Evolutionary conservation across 2,113 vertebrate genomes (phyloP).

Genomic region (Callocephalon fimbriatum): DNA sequence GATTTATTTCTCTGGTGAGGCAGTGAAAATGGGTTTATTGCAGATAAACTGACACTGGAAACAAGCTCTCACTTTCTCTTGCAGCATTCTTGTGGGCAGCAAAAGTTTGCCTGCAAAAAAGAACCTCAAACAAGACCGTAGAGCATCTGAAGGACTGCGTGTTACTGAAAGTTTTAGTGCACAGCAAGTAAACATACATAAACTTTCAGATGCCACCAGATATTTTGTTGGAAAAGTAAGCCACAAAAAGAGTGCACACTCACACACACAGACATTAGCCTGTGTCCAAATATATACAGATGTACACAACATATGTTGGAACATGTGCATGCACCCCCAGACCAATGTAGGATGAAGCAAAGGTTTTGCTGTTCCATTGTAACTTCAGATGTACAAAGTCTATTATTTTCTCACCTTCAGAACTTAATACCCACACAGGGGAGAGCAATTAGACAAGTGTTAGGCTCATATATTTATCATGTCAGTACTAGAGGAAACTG

Average conservation of each 20-base stretch:
- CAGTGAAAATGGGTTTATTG: neutral
- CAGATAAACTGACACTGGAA: neutral
- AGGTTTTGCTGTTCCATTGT: neutral
- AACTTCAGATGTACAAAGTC: neutral
- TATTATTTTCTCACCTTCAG: neutral
- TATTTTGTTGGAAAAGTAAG: neutral
- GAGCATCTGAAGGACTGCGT: neutral
- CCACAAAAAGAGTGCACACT: neutral
- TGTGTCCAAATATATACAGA: neutral
- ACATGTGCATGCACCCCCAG: fast-evolving
- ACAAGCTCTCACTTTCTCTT: neutral
- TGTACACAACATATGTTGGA: neutral
- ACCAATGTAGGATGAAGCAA: neutral
- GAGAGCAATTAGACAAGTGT: neutral
- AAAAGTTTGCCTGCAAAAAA: neutral
- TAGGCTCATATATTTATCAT: neutral
- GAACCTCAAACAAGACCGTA: neutral
- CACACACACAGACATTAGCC: neutral
- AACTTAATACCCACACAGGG: neutral
- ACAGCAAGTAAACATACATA: neutral
- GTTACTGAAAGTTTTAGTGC: neutral
- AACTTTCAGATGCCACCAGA: neutral
- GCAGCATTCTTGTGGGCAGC: neutral
- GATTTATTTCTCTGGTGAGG: neutral
- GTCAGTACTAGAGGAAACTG: neutral